phyloP scores from a whole-genome alignment of 2,888 invertebrate species.

The Amiota mariae region DNA sequence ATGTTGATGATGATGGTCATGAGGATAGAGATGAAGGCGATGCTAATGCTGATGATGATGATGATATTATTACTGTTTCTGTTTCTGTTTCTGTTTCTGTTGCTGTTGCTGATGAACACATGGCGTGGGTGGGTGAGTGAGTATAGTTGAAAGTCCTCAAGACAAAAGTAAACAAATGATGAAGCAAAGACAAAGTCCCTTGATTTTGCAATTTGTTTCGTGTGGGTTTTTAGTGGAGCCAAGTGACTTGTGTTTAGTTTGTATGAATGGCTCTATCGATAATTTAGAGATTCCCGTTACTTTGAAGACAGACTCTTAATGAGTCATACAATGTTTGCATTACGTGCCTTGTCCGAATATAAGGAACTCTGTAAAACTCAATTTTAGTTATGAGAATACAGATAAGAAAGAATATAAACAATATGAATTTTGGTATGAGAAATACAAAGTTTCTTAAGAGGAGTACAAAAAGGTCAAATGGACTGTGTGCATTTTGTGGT shows the following conservation, averaged over 20 bases:
- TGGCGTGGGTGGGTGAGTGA: conserved; percentile 35
- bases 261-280: too few relatives aligned
- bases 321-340: not conserved
- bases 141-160: conserved; percentile 40
- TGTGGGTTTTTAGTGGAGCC: too few relatives aligned
- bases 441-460: too few relatives aligned
- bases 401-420: too few relatives aligned
- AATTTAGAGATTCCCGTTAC: conserved; percentile 12
- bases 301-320: not conserved
- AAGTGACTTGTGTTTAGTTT: not conserved
- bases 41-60: conserved; percentile 9
- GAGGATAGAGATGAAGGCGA: not conserved
- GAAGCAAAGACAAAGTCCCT: conserved; percentile 44
- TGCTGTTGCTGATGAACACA: conserved; percentile 19
- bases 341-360: too few relatives aligned
- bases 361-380: not conserved
- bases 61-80: not conserved
- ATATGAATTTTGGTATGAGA: too few relatives aligned
- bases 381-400: too few relatives aligned
- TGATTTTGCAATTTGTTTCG: conserved; percentile 54
- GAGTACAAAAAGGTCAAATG: too few relatives aligned
- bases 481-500: too few relatives aligned
- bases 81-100: not conserved
- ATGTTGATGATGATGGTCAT: not conserved
- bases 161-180: conserved; percentile 50